Conservation (phyloP, 2,888 invertebrate genomes). For the Galerucella nymphaeae region DNA sequence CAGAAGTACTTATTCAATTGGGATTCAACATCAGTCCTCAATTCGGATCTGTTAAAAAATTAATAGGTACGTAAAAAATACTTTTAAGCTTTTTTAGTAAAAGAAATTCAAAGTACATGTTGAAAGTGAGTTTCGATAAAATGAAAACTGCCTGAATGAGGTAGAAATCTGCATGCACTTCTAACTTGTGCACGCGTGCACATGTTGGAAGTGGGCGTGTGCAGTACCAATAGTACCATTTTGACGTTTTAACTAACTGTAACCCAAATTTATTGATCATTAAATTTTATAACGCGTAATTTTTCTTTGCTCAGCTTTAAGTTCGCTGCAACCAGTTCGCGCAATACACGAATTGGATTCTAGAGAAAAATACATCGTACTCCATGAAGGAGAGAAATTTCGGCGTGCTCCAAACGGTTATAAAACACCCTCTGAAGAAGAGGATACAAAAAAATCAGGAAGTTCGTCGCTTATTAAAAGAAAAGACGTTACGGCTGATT, state of each 20-base stretch:
- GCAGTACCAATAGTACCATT: too few relatives aligned
- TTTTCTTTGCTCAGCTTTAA: not conserved
- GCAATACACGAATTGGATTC: not conserved
- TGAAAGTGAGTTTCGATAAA: too few relatives aligned
- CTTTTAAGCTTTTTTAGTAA: not conserved
- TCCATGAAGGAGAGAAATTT: constrained; percentile 9
- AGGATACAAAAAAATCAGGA: not conserved
- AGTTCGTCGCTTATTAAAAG: not conserved
- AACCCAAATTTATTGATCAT: not conserved
- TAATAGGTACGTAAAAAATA: constrained; percentile 1
- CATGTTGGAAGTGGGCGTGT: too few relatives aligned
- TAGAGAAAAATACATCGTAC: constrained; percentile 10
- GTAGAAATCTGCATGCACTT: too few relatives aligned
- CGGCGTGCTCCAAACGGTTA: constrained; percentile 11
- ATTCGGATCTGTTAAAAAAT: constrained; percentile 3
- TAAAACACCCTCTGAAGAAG: not conserved
- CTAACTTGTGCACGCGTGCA: too few relatives aligned
- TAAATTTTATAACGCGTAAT: not conserved
- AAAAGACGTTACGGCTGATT: not conserved
- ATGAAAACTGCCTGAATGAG: too few relatives aligned
- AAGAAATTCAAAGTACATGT: too few relatives aligned
- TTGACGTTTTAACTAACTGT: too few relatives aligned
- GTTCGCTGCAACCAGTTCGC: not conserved
- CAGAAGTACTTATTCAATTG: not conserved
- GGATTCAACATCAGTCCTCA: not conserved